Evolutionary conservation across 2,113 vertebrate genomes (phyloP), one percentile per base, ranked within the genome.

Genomic region (Hystrix cristata): DNA sequence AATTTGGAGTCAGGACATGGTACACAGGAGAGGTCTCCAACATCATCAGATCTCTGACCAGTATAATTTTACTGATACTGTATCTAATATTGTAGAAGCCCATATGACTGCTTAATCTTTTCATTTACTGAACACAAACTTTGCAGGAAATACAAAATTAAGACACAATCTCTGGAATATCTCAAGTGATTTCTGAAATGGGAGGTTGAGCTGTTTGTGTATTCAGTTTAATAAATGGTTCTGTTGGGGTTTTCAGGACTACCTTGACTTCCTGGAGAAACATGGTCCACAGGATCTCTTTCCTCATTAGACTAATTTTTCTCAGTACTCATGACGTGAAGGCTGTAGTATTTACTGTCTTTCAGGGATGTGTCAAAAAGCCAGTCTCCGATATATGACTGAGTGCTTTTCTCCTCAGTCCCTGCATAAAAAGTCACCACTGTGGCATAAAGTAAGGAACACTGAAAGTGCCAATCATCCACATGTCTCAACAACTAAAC

Each of bases 401-500:
- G 9, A 15, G 5, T 59, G 3, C 5, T 18, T 69, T 69, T 64
- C 38, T 13, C 16, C 7, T 34, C 57, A 51, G 1, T 46, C 23
- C 27, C 29, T 0, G 2, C 21, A 29, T 46, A 92, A 97, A 94
- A 60, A 88, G 90, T 78, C 9, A 4, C 62, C 67, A 67, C 51
- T 55, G 71, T 81, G 90, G 13, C 83, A 80, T 65, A 91, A 84
- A 48, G 29, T 19, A 92, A 86, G 87, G 79, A 96, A 72, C 89
- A 90, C 53, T 82, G 74, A 76, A 93, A 96, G 91, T 98, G 97
- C 97, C 97, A 98, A 85, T 91, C 97, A 96, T 96, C 95, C 97
- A 97, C 60, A 19, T 87, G 82, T 95, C 98, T 98, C 96, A 95
- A 98, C 98, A 97, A 97, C 97, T 96, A 98, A 98, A 98, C 95